Conservation (phyloP, 2,888 invertebrate genomes). For the Eucera pruinosa region DNA sequence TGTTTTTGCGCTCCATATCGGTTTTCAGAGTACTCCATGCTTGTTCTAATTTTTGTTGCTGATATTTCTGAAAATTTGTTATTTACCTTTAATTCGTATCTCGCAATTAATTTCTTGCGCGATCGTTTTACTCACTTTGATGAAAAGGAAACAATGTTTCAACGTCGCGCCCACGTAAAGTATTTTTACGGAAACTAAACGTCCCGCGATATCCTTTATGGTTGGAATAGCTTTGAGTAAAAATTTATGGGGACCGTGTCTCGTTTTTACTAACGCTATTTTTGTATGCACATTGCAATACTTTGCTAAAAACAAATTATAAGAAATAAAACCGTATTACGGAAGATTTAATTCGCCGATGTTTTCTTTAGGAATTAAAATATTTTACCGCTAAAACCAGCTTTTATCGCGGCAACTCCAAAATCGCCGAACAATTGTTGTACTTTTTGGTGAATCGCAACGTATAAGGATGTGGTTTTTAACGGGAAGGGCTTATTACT, state of each 20-base stretch:
- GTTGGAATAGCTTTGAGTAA: slow-evolving; percentile 89
- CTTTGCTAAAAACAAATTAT: slow-evolving; percentile 85
- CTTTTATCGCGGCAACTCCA: slow-evolving; percentile 89
- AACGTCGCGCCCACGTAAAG: slow-evolving; percentile 92
- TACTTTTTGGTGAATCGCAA: slow-evolving; percentile 87
- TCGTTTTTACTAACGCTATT: slow-evolving; percentile 89
- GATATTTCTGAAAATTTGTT: slow-evolving; percentile 85
- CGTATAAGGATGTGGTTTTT: slow-evolving; percentile 86
- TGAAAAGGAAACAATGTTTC: slow-evolving; percentile 91
- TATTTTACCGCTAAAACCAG: slow-evolving; percentile 86
- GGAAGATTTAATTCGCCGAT: no score
- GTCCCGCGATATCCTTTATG: slow-evolving; percentile 88
- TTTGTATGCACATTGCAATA: slow-evolving; percentile 92
- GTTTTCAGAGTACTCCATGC: slow-evolving; percentile 87
- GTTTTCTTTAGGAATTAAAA: neutral
- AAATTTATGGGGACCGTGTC: slow-evolving; percentile 91
- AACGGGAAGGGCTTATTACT: slow-evolving; percentile 85
- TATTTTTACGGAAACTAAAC: slow-evolving; percentile 87
- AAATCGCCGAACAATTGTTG: slow-evolving; percentile 91
- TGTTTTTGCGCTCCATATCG: slow-evolving; percentile 87
- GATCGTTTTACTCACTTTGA: slow-evolving; percentile 82
- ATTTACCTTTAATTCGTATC: no score
- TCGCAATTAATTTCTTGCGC: neutral
- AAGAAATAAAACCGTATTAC: no score
- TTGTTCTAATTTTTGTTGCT: slow-evolving; percentile 88